Conservation (phyloP, 2,113 vertebrate species). For the Aviceda subcristata region DNA sequence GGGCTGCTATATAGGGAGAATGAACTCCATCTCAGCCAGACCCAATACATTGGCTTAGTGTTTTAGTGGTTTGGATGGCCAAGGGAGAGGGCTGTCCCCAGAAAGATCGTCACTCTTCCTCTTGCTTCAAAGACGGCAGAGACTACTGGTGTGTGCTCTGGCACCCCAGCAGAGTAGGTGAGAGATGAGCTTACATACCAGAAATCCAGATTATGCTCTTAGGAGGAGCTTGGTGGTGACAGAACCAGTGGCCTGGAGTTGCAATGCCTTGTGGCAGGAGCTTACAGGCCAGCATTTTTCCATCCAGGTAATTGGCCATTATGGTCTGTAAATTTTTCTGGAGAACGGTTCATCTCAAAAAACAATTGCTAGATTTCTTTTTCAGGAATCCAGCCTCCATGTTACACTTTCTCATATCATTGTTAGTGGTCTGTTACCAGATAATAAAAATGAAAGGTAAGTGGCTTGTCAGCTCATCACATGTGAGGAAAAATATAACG, state of each 20-base stretch:
- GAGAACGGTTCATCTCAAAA: background rate
- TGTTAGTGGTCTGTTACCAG: background rate
- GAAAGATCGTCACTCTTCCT: background rate
- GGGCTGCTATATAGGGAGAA: too few species aligned
- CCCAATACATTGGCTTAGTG: too few species aligned
- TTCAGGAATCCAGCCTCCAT: background rate
- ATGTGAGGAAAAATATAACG: background rate
- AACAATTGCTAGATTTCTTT: background rate
- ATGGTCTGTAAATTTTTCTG: background rate
- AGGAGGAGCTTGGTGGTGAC: background rate
- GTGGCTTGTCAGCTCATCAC: background rate
- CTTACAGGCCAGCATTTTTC: background rate
- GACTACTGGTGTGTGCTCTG: background rate
- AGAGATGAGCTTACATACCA: background rate
- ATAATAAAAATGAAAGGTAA: background rate
- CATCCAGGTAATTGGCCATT: background rate
- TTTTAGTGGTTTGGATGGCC: background rate
- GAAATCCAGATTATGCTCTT: background rate
- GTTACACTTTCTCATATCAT: fast-evolving
- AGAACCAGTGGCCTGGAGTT: background rate
- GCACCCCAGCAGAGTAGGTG: background rate
- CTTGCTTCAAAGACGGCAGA: background rate
- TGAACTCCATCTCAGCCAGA: too few species aligned
- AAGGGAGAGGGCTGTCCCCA: background rate
- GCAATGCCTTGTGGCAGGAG: background rate